Conservation (phyloP, 2,113 vertebrate species). For the Nicator chloris region DNA sequence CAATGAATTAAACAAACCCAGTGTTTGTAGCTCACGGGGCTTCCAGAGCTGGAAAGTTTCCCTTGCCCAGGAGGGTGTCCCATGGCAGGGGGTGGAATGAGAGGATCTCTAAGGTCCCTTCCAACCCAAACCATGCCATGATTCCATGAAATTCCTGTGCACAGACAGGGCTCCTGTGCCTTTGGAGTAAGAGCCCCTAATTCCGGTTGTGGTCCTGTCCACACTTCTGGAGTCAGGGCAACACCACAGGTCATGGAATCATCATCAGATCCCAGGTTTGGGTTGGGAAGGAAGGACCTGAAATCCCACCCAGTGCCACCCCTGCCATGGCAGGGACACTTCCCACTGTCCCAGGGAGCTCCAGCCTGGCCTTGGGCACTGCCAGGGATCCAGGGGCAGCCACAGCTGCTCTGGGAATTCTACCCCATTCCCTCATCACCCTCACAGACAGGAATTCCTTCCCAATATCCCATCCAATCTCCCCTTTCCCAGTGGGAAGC, state of each 20-base stretch:
- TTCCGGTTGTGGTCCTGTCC: neutral
- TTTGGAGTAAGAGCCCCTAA: neutral
- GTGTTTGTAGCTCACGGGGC: fast-evolving
- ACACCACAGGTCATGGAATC: neutral
- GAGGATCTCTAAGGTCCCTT: neutral
- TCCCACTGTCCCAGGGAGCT: neutral
- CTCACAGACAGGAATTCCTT: fast-evolving
- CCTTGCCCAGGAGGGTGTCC: neutral
- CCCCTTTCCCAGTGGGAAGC: neutral
- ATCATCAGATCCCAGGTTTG: neutral
- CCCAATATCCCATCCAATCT: neutral
- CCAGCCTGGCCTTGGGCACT: neutral
- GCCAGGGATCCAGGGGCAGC: neutral
- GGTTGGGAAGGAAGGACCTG: neutral
- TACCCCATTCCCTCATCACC: neutral
- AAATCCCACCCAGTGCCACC: neutral
- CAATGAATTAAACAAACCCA: neutral
- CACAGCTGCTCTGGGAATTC: neutral
- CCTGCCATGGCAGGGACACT: neutral
- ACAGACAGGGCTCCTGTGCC: neutral
- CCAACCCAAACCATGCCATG: neutral
- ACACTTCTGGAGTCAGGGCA: neutral
- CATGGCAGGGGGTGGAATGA: neutral
- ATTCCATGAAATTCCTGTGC: neutral
- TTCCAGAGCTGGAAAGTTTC: neutral